Base-by-base conservation (phyloP, 1,140 invertebrate genomes). In the Pachyrhynchus sulphureomaculatus region DNA sequence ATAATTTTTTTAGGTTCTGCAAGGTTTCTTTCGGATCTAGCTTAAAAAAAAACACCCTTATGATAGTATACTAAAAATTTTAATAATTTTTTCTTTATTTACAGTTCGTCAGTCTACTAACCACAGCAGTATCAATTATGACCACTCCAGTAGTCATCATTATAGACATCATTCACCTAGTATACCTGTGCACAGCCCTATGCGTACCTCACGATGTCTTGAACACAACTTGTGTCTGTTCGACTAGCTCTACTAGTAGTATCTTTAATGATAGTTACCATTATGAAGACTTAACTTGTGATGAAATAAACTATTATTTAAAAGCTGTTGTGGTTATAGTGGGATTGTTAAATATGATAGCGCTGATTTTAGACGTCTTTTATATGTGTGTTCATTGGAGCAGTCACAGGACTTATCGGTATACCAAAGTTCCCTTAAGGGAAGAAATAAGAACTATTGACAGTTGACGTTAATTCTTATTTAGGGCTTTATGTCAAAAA, bases 341-440 rank as follows among this genome's bases (percentile, higher is more conserved):
- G 0, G 70, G 74, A 52, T 69, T 73, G 18, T 62, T 70, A 3
- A 81, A 79, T 57, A 55, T 65, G 10, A 60, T 79, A 8, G 77
- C 68, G 3, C 72, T 74, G 0, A 36, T 80, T 21, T 57, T 80
- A 18, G 75, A 77, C 5, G 55, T 73, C 1, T 76, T 77, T 70
- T 79, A 80, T 64, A 71, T 81, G 10, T 77, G 77, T 52, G 65
- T 80, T 26, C 77, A 80, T 53, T 80, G 79, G 78, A 71, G 70
- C 10, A 77, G 73, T 52, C 69, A 75, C 12, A 75, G 76, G 48
- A 66, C 70, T n/a, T 75, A 77, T 42, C 68, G 70, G 6, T 80
- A 80, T 26, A 33, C 53, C 17, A 58, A 55, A 15, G 60, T 66
- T 15, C 64, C 64, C 12, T 21, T 56, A 10, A 62, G 23, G 0